These are phyloP conservation scores for Spialia ferax DNA, from an alignment of 2,888 invertebrate genomes.

Conservation along the genomic window DNA sequence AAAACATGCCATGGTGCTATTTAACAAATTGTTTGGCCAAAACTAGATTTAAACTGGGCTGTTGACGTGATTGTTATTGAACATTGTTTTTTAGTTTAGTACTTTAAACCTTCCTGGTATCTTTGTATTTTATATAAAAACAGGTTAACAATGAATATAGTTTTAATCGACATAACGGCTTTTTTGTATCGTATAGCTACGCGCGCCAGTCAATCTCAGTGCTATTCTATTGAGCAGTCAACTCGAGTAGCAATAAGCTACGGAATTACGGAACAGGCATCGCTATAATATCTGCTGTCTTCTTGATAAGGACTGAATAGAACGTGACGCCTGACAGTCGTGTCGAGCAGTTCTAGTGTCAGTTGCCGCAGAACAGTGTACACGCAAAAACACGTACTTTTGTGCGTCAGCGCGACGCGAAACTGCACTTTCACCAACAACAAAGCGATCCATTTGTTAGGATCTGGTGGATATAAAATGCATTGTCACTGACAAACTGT, in stretches of 20 bases:
- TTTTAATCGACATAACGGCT: too few relatives aligned
- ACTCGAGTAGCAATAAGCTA: background rate
- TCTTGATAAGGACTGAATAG: background rate
- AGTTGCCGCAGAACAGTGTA: background rate
- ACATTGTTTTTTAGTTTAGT: background rate
- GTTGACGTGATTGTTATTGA: too few relatives aligned
- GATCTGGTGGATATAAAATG: background rate
- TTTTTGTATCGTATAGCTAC: background rate
- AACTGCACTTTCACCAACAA: conserved; percentile 27
- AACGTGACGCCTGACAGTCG: background rate
- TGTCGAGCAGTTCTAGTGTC: background rate
- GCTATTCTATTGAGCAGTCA: background rate
- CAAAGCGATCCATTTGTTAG: conserved; percentile 13
- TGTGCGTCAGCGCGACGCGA: conserved; percentile 19
- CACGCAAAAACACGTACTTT: conserved; percentile 18
- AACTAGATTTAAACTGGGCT: background rate
- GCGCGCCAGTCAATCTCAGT: background rate
- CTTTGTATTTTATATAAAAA: background rate
- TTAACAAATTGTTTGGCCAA: conserved; percentile 13
- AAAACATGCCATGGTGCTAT: conserved; percentile 19
- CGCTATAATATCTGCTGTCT: background rate
- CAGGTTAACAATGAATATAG: background rate
- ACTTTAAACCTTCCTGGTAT: background rate
- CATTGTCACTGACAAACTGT: background rate
- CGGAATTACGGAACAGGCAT: background rate